Percentiles rank a stretch among this genome's conserved stretches.
phyloP scores from a whole-genome alignment of 64 coral and sea anemone species.

The Porites australiensis region DNA sequence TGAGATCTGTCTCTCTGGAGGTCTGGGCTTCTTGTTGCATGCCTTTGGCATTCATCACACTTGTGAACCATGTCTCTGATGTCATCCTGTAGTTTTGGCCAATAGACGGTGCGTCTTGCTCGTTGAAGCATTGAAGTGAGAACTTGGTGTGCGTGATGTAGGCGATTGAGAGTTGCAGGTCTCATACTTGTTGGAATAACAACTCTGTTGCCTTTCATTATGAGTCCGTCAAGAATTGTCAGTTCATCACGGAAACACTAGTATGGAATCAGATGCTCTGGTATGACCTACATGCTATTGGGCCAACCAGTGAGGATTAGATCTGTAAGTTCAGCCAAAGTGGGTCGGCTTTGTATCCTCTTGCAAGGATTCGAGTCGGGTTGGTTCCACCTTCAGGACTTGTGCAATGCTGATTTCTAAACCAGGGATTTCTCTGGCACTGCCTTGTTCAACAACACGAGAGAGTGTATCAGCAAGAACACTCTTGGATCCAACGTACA shows the following conservation, averaged over 20 bases:
- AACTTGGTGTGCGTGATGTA: constrained; percentile 71
- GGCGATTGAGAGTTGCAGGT: constrained; percentile 47
- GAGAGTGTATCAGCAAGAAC: constrained; percentile 61
- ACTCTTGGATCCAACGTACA: constrained; percentile 58
- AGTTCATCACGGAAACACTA: constrained; percentile 71
- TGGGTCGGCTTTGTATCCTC: constrained; percentile 41
- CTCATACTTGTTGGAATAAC: constrained; percentile 49
- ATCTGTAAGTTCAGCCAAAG: constrained; percentile 15
- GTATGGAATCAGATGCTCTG: constrained; percentile 44
- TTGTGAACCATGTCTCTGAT: constrained; percentile 51
- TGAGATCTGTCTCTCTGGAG: constrained; percentile 62
- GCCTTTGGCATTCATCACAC: constrained; percentile 57
- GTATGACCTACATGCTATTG: constrained; percentile 58
- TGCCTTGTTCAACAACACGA: constrained; percentile 12
- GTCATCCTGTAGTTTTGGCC: constrained; percentile 58
- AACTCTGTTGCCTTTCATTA: constrained; percentile 83
- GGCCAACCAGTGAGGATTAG: constrained; percentile 73
- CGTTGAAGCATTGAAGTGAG: constrained; percentile 56
- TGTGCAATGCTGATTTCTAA: constrained; percentile 63
- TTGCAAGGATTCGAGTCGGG: constrained; percentile 42
- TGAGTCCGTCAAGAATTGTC: constrained; percentile 51
- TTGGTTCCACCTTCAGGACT: constrained; percentile 58
- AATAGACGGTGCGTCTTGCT: constrained; percentile 61
- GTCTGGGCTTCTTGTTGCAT: constrained; percentile 58
- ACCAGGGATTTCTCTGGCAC: constrained; percentile 47